Evolutionary conservation across 2,113 vertebrate species (phyloP), one percentile per base, ranked within the genome.

Genomic region (Chaetorhynchus papuensis): DNA sequence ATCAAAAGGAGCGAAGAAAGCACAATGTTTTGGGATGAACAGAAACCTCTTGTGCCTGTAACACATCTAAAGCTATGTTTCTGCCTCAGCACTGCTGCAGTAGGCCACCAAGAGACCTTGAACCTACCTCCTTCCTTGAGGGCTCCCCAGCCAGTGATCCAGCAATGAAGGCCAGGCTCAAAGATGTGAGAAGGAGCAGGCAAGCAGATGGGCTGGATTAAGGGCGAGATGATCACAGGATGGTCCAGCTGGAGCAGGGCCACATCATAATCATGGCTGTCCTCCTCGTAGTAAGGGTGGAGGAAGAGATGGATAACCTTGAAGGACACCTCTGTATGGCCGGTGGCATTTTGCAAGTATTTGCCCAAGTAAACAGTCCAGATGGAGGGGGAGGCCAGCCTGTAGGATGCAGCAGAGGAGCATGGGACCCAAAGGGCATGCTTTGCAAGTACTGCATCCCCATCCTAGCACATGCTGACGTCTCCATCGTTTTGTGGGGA

Each of bases 131-230:
- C 98, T 95, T 99, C 99, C 2, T 91, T 97, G 24, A 98, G 97
- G 23, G 98, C 97, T 12, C 99, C 99, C 99, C 99, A 99, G 91
- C 99, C 99, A 0, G 99, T 99, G 91, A 99, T 98, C 99, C 99
- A 99, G 97, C 99, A 99, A 39, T 98, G 96, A 87, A 98, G 98
- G 49, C 98, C 99, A 0, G 98, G 97, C 72, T 99, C 98, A 60
- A 99, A 98, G 94, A 98, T 95, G 65, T 99, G 99, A 31, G 98
- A 98, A 45, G 96, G 97, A 1, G 98, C 96, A 1, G 99, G 99
- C 91, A 99, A 97, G 93, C 99, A 99, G 93, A 98, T 97, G 2
- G 99, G 99, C 70, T 93, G 97, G 60, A 98, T 98, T 8, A 98
- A 80, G 13, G 98, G 76, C 0, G 98, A 97, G 19, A 93, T 94